Evolutionary conservation across 2,888 invertebrate species (phyloP).

Genomic region (Cryptosula pallasiana): DNA sequence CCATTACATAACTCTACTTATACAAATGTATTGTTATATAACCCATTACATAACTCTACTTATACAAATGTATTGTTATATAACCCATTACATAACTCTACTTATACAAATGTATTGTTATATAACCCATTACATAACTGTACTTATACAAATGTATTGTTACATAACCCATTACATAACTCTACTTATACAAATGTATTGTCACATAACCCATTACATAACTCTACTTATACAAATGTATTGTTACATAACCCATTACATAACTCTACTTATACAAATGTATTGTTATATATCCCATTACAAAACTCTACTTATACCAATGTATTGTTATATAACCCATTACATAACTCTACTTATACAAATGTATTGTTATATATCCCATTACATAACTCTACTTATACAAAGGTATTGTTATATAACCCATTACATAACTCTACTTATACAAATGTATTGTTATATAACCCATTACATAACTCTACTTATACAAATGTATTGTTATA

Average conservation of each 20-base stretch:
- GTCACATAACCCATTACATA: too few relatives aligned
- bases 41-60: not conserved
- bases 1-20: not conserved
- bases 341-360: too few relatives aligned
- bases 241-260: too few relatives aligned
- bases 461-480: not conserved
- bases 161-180: too few relatives aligned
- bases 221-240: too few relatives aligned
- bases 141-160: not conserved
- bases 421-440: not conserved
- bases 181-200: too few relatives aligned
- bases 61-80: not conserved
- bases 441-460: not conserved
- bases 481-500: not conserved
- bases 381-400: slow-evolving; percentile 2
- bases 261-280: too few relatives aligned
- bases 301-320: too few relatives aligned
- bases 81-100: not conserved
- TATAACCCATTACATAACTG: not conserved
- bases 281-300: too few relatives aligned
- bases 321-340: too few relatives aligned
- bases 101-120: not conserved
- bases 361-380: too few relatives aligned
- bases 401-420: not conserved
- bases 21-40: not conserved